Evolutionary conservation across 2,888 invertebrate genomes (phyloP).

Genomic region (Theristus sp.): DNA sequence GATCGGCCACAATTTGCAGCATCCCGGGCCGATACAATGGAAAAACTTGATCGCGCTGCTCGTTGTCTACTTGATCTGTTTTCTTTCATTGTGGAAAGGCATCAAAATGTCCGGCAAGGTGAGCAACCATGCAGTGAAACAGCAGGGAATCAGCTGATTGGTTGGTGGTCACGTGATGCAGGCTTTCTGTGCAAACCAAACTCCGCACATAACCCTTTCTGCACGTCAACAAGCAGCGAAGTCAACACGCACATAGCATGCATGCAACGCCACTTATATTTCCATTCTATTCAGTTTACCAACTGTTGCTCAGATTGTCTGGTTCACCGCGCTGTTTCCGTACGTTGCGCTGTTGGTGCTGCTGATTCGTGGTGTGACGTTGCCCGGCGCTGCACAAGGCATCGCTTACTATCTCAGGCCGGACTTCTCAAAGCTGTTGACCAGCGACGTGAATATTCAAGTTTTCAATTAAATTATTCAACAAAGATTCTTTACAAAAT

Average conservation of each 20-base stretch:
- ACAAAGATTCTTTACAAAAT: too few species aligned
- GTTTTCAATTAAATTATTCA: not conserved
- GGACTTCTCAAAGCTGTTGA: slow-evolving; percentile 65
- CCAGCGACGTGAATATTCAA: slow-evolving; percentile 42
- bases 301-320: slow-evolving; percentile 91
- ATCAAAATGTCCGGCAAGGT: slow-evolving; percentile 91
- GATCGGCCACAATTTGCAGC: slow-evolving; percentile 49
- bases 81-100: slow-evolving; percentile 95
- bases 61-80: slow-evolving; percentile 86
- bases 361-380: slow-evolving; percentile 70
- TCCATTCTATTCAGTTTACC: too few species aligned
- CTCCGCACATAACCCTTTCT: too few species aligned
- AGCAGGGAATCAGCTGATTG: too few species aligned
- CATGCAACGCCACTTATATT: too few species aligned
- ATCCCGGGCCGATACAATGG: slow-evolving; percentile 78
- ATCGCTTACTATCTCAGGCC: slow-evolving; percentile 85
- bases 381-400: slow-evolving; percentile 79
- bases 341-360: slow-evolving; percentile 82
- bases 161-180: too few species aligned
- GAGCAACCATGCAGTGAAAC: too few species aligned
- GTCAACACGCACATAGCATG: too few species aligned
- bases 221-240: too few species aligned
- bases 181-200: too few species aligned
- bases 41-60: slow-evolving; percentile 70
- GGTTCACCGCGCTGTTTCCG: slow-evolving; percentile 95